These are phyloP conservation scores for Chelonia mydas DNA, from an alignment of 2,797 vertebrate genomes.

Conservation along the genomic window DNA sequence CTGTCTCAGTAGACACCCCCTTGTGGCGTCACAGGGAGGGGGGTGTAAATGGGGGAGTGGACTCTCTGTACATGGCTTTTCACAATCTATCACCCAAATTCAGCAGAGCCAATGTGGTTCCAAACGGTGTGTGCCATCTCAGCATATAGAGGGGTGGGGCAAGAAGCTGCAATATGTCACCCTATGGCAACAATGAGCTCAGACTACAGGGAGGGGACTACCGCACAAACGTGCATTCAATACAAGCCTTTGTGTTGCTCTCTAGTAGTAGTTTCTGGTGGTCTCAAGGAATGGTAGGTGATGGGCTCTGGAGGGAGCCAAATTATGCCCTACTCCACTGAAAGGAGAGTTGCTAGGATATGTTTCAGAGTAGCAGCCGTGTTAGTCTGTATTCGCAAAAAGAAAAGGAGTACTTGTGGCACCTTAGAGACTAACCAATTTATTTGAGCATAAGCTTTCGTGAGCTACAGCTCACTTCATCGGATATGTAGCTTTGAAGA, in stretches of 20 bases:
- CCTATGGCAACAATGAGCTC: neutral
- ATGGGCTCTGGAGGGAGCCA: neutral
- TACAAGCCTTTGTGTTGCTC: accelerated
- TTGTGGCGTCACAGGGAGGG: neutral
- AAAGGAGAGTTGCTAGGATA: neutral
- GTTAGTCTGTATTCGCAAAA: too few relatives aligned
- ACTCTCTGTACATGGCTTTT: neutral
- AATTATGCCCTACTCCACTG: accelerated
- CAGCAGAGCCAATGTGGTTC: neutral
- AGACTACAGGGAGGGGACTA: neutral
- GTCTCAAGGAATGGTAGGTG: neutral
- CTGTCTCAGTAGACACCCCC: neutral
- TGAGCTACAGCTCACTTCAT: too few relatives aligned
- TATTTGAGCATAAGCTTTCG: too few relatives aligned
- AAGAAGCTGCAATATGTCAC: neutral
- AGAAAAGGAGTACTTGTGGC: too few relatives aligned
- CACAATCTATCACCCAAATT: neutral
- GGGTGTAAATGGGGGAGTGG: neutral
- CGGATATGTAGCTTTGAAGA: neutral
- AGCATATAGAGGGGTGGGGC: neutral
- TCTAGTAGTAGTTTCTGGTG: neutral
- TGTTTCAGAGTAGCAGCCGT: neutral
- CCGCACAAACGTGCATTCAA: accelerated
- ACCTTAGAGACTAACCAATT: too few relatives aligned
- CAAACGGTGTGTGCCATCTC: accelerated